Percentiles rank a stretch among this genome's conserved stretches.
Evolutionary conservation across 2,113 vertebrate genomes (phyloP).

Genomic region (Vimba vimba): DNA sequence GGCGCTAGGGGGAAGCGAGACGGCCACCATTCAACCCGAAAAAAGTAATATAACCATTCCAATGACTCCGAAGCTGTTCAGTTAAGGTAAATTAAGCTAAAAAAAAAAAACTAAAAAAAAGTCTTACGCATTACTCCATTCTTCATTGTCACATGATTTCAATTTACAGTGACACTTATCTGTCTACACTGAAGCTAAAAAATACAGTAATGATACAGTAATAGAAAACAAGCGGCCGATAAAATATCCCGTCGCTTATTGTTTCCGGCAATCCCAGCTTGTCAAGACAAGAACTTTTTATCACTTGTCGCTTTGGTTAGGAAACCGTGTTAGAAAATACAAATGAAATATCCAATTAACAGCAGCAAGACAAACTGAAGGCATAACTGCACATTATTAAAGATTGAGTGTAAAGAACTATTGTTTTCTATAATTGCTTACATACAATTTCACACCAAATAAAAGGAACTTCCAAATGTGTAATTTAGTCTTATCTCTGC

Average conservation of each 20-base stretch:
- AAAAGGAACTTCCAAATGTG: not conserved
- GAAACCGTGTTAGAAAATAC: not conserved
- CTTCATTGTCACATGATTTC: not conserved
- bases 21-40: no score
- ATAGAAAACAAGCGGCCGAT: not conserved
- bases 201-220: not conserved
- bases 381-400: slow-evolving; percentile 3
- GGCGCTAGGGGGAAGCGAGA: no score
- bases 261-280: not conserved
- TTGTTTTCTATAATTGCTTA: not conserved
- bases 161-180: not conserved
- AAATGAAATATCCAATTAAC: not conserved
- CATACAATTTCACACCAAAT: not conserved
- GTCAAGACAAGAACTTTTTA: not conserved
- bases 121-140: not conserved
- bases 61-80: no score
- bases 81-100: no score
- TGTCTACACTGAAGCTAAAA: not conserved
- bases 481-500: not conserved
- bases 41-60: no score
- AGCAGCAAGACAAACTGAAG: not conserved
- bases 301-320: not conserved
- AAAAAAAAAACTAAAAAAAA: no score
- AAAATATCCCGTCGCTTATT: not conserved
- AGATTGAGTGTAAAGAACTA: not conserved